phyloP scores from a whole-genome alignment of 2,113 vertebrate species.

The Corythornis vintsioides region DNA sequence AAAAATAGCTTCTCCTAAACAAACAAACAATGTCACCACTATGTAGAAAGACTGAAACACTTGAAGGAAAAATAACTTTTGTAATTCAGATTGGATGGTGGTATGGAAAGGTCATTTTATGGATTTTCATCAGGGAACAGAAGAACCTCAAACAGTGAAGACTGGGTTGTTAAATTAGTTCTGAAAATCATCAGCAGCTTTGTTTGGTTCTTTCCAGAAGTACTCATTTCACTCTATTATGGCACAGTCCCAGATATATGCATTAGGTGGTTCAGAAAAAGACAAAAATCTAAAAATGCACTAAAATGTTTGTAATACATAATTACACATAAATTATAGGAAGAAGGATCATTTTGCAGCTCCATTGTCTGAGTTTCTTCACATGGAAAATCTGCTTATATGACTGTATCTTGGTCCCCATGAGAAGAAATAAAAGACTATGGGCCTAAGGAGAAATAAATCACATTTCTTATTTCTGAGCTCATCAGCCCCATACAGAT shows the following conservation, averaged over 20 bases:
- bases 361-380: background rate
- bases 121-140: background rate
- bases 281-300: background rate
- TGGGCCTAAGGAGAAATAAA: background rate
- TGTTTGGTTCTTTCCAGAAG: background rate
- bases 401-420: background rate
- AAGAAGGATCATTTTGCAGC: background rate
- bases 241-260: background rate
- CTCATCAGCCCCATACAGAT: background rate
- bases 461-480: background rate
- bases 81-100: background rate
- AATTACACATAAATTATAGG: background rate
- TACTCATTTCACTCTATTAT: background rate
- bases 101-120: background rate
- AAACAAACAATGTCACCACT: background rate
- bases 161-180: background rate
- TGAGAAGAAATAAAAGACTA: background rate
- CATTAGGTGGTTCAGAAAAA: background rate
- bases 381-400: background rate
- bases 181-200: background rate
- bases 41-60: background rate
- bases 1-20: background rate
- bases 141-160: background rate
- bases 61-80: background rate
- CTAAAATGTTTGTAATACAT: background rate